These are phyloP conservation scores for Oxyura jamaicensis DNA, from an alignment of 2,113 vertebrate genomes.

Conservation along the genomic window DNA sequence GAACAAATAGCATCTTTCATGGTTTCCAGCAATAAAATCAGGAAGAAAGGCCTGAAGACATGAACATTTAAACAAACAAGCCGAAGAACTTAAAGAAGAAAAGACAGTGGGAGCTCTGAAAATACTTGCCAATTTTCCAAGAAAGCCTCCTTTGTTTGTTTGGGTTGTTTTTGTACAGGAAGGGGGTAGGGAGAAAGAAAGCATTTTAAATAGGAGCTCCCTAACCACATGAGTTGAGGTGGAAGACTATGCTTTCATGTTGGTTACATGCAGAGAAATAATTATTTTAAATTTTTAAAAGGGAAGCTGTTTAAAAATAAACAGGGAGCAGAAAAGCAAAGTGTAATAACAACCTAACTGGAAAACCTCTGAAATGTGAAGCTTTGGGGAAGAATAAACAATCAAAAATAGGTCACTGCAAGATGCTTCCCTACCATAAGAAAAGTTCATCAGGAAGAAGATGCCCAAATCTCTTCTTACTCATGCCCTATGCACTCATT, in stretches of 20 bases:
- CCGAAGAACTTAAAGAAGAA: slow-evolving; percentile 18
- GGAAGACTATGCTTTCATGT: neutral
- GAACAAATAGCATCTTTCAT: slow-evolving; percentile 27
- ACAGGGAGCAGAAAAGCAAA: neutral
- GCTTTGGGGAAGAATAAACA: neutral
- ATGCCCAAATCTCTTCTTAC: neutral
- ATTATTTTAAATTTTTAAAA: neutral
- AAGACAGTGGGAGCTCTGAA: slow-evolving; percentile 2
- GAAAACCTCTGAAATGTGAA: neutral
- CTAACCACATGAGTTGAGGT: neutral
- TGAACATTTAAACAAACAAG: slow-evolving; percentile 52
- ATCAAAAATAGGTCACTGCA: neutral
- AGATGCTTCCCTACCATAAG: neutral
- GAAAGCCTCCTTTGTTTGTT: slow-evolving; percentile 28
- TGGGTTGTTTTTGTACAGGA: slow-evolving; percentile 3
- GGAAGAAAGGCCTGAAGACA: slow-evolving; percentile 45
- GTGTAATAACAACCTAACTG: neutral
- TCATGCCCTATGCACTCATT: rapidly evolving
- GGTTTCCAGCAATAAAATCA: slow-evolving; percentile 19
- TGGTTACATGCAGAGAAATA: neutral
- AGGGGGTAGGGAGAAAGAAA: neutral
- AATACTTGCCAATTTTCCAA: neutral
- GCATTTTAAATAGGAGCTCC: neutral
- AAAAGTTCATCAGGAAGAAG: neutral
- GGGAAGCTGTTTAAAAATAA: neutral